Evolutionary conservation across 2,888 invertebrate genomes (phyloP), one percentile per base, ranked within the genome.

Genomic region (Cloeon dipterum): DNA sequence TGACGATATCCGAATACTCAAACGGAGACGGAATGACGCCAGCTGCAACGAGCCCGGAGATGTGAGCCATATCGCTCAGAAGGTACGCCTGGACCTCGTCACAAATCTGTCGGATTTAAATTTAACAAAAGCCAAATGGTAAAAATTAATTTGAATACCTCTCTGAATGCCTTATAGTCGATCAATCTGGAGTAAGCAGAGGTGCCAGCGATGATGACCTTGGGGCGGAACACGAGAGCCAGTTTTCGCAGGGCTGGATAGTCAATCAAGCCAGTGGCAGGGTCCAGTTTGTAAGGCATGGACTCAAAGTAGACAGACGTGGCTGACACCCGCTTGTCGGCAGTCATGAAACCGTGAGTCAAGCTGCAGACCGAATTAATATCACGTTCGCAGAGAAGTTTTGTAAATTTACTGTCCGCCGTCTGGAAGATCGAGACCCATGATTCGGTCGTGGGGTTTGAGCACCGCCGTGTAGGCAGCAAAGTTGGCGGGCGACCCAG

Each of bases 1-100:
- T 67, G 17, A 70, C 69, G 44, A 70, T 52, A 49, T 70, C 68
- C 41, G 60, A 55, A 47, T 58, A 54, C 47, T 62, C 58, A 49
- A 66, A 67, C 8, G 66, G 66, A 42, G 55, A 54, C 2, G 68
- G 66, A 26, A 63, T 59, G 26, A 65, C 50, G 44, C 58, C 57
- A 40, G 66, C 57, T 41, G 68, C 59, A 40, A 68, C 60, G 23
- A 70, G 50, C 34, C 68, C 68, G 45, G 64, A 63, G 33, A 70
- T 62, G 49, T 69, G 68, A 20, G 68, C 67, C 67, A 70, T 70
- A 49, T 70, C 70, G 25, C 66, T 61, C 56, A 70, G 49, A 38
- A 70, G 48, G 38, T 57, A 53, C 2, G 68, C 63, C 20, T 59
- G 62, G 37, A 57, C 55, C 33, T 57, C 57, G 48, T 54, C 48